Evolutionary conservation across 2,797 vertebrate genomes (phyloP).

Genomic region (Brachymystax lenok): DNA sequence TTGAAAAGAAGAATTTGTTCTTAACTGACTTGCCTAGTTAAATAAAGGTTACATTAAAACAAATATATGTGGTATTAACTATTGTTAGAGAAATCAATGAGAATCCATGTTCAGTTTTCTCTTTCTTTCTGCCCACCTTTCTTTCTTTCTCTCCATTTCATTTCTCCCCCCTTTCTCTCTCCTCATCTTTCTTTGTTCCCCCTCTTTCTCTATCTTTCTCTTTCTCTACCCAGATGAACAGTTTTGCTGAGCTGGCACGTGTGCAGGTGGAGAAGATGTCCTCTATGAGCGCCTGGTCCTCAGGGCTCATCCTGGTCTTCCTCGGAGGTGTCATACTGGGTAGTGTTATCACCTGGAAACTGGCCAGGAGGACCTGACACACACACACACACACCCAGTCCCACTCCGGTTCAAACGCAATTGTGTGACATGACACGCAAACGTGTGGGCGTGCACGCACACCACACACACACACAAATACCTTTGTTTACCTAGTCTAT

Average conservation of each 20-base stretch:
- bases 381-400: neutral
- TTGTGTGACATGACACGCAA: too few species aligned
- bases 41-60: too few species aligned
- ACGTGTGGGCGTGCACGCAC: neutral
- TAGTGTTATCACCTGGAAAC: conserved; percentile 51
- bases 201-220: neutral
- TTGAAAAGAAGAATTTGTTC: too few species aligned
- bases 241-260: conserved; percentile 61
- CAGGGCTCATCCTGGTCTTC: conserved; percentile 39
- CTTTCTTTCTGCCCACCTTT: too few species aligned
- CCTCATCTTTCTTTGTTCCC: neutral
- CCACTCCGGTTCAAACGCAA: too few species aligned
- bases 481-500: neutral
- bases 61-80: too few species aligned
- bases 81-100: too few species aligned
- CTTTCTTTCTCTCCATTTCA: too few species aligned
- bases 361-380: conserved; percentile 37
- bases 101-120: too few species aligned
- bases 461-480: neutral
- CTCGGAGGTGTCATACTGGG: conserved; percentile 45
- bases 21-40: too few species aligned
- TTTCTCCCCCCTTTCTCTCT: too few species aligned
- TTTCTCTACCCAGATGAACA: conserved; percentile 58
- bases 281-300: conserved; percentile 4
- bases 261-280: conserved; percentile 45